Percentiles rank a stretch among this genome's conserved stretches.
Evolutionary conservation across 2,888 invertebrate species (phyloP).

Genomic region (Erpobdella octoculata): DNA sequence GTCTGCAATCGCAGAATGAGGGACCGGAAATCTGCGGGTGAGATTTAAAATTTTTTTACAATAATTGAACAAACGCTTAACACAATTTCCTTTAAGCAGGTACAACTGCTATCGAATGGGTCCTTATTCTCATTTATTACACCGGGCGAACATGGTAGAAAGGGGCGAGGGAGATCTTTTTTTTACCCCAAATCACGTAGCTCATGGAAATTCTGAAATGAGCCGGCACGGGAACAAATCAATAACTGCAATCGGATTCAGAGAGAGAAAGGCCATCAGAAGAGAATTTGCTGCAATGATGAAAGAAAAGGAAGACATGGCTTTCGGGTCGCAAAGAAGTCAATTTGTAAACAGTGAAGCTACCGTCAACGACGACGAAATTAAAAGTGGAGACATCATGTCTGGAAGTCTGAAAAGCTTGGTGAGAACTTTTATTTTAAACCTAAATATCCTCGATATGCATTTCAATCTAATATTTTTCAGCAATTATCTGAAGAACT

Average conservation of each 20-base stretch:
- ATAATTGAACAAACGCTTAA: background rate
- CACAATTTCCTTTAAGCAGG: too few species aligned
- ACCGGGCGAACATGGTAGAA: background rate
- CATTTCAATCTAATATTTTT: background rate
- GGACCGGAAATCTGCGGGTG: background rate
- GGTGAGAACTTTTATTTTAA: background rate
- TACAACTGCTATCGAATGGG: background rate
- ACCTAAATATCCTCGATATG: background rate
- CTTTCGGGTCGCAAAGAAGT: background rate
- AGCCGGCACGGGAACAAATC: background rate
- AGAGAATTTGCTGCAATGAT: slow-evolving; percentile 17
- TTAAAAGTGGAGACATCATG: background rate
- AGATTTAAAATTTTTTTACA: background rate
- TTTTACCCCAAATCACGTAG: background rate
- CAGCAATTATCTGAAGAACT: slow-evolving; percentile 3
- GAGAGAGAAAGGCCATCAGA: slow-evolving; percentile 21
- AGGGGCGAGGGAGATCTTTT: slow-evolving; percentile 1
- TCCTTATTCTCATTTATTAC: background rate
- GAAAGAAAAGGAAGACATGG: slow-evolving; percentile 16
- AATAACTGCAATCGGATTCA: background rate
- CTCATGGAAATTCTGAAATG: background rate
- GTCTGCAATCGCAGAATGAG: background rate
- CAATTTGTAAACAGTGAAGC: too few species aligned
- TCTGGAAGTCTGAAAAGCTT: background rate
- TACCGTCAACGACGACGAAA: background rate